Base-by-base conservation (phyloP, 2,797 vertebrate genomes). In the Chlorospingus flavigularis region DNA sequence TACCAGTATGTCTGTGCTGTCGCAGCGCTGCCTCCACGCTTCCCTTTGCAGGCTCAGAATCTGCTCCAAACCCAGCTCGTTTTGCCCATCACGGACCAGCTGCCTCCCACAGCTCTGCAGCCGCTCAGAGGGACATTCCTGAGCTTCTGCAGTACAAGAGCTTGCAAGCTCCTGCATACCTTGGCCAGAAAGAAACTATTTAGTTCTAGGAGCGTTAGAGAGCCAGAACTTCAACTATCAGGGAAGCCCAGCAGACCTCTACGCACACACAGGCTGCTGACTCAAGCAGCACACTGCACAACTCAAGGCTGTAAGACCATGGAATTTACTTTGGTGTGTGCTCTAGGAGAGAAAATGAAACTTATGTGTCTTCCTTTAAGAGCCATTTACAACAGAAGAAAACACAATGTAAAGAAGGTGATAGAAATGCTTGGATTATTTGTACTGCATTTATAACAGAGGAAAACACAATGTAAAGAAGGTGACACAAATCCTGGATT, bases 1-100 rank as follows among this genome's bases (percentile, higher is more conserved):
- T 92, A 90, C 94, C 95, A 54, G 65, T 78, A 78, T 94, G 47
- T 55, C 57, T 80, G 10, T 68, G 30, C 21, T 18, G n/a, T 45
- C 68, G 40, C 1, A n/a, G 78, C 58, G 14, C 43, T 0, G 7
- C 28, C 63, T 57, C 55, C 30, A 13, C 25, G 1, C 42, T 81
- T 60, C 51, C 26, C 48, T 53, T 45, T 10, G 39, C 24, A 40
- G 24, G 18, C 23, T 54, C 45, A 60, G 31, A 42, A 82, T 30
- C 17, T 43, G 4, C 67, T 65, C 50, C 48, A 61, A 91, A 71
- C 57, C 13, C 55, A 31, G 31, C 10, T 26, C 7, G 7, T 31
- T 78, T 66, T 88, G 62, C 39, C 40, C 40, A 12, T 51, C 51
- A 10, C 1, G 17, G 43, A 19, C 26, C 61, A 65, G 73, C 13